Base-by-base conservation (phyloP, 2,113 vertebrate genomes). In the Trichechus manatus region DNA sequence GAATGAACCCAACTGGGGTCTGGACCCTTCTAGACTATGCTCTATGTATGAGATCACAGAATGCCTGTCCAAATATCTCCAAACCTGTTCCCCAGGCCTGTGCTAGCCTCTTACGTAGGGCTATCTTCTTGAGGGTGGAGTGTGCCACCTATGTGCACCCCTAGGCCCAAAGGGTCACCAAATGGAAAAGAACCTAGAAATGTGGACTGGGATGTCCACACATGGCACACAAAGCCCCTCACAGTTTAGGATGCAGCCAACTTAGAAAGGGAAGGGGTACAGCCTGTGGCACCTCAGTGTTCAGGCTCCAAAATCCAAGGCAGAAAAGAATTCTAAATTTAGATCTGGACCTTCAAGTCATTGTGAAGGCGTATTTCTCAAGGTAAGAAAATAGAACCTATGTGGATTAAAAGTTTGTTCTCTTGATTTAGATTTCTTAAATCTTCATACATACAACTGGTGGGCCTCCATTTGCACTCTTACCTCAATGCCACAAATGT, bases 1-100 rank as follows among this genome's bases (percentile, higher is more conserved):
- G 33, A 59, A 50, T 2, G 0, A 3, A 17, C 19, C 59, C 14
- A 42, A 9, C 19, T 2, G 9, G 7, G 20, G 3, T 25, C 13
- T 6, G 5, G 14, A 10, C 17, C 3, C 61, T 74, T 82, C 9
- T 23, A 74, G 39, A 72, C 42, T 39, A 22, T n/a, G 29, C 8
- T 61, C 2, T 63, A 22, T 0, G 33, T 36, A 70, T 33, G 33
- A n/a, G 15, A 70, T 36, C 68, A 70, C 33, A 68, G 31, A 15
- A 68, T 33, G 36, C 6, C 27, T 42, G 59, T 6, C 14, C 36
- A 66, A 29, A 31, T 4, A 19, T 70, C 2, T 20, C 50, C 44
- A 75, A 17, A 17, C 9, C 6, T 33, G 0, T 20, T 36, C 29
- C 25, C 36, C 25, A 3, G 29, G 19, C 25, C 3, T 20, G 2